These are phyloP conservation scores for Standfussiana lucernea DNA, from an alignment of 2,888 invertebrate genomes.

Conservation along the genomic window DNA sequence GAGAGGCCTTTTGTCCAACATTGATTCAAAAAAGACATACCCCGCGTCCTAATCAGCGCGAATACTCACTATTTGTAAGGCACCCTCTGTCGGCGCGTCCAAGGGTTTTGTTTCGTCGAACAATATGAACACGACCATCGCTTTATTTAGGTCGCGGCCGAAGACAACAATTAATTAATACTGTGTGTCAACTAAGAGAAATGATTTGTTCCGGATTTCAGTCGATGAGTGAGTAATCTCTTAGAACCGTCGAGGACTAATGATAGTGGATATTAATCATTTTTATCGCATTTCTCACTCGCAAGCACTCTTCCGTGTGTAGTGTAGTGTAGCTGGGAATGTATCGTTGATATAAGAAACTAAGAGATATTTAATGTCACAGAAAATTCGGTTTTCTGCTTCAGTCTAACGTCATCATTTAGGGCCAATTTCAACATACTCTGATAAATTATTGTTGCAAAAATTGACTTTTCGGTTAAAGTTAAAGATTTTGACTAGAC, in stretches of 20 bases:
- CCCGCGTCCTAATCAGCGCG: too few relatives aligned
- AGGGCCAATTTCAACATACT: not conserved
- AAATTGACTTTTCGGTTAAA: not conserved
- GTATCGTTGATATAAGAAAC: conserved; percentile 1
- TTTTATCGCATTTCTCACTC: conserved; percentile 33
- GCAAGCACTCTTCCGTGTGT: conserved; percentile 8
- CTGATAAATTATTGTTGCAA: too few relatives aligned
- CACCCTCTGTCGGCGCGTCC: not conserved
- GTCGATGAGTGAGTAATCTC: conserved; percentile 42
- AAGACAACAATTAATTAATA: conserved; percentile 36
- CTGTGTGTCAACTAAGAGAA: conserved; percentile 39
- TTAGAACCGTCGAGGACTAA: conserved; percentile 19
- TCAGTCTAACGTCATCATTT: not conserved
- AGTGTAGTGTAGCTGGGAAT: not conserved
- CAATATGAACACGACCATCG: not conserved
- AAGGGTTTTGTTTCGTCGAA: not conserved
- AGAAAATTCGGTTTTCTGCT: not conserved
- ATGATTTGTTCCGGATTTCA: conserved; percentile 44
- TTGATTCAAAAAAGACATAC: not conserved
- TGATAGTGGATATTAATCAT: conserved; percentile 52
- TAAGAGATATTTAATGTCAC: not conserved
- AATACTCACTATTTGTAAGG: not conserved
- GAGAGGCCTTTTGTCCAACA: not conserved
- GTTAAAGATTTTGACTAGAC: not conserved
- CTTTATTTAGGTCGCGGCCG: not conserved